These are phyloP conservation scores for Nomada flava DNA, from an alignment of 2,888 invertebrate genomes.

Conservation along the genomic window DNA sequence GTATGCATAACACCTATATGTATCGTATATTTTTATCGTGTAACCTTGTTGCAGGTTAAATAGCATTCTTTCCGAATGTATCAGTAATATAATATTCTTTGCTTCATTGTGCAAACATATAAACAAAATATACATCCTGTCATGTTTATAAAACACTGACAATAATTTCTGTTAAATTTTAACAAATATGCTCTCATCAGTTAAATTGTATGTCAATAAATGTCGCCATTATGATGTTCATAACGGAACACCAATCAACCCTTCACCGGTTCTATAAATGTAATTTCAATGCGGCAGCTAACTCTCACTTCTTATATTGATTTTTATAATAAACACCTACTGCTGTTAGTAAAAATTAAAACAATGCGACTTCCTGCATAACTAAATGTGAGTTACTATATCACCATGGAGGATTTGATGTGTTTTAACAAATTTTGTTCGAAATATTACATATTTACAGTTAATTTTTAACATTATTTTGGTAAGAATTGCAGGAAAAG, in stretches of 20 bases:
- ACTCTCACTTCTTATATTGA: slow-evolving; percentile 59
- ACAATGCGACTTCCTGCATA: slow-evolving; percentile 53
- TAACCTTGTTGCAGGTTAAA: slow-evolving; percentile 78
- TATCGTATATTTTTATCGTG: slow-evolving; percentile 68
- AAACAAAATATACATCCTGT: slow-evolving; percentile 82
- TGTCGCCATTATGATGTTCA: slow-evolving; percentile 42
- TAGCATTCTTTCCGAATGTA: slow-evolving; percentile 80
- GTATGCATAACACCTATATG: slow-evolving; percentile 76
- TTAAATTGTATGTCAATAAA: slow-evolving; percentile 46
- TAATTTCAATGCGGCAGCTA: slow-evolving; percentile 61
- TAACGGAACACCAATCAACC: slow-evolving; percentile 45
- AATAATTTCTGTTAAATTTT: slow-evolving; percentile 83
- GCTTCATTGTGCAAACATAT: slow-evolving; percentile 80
- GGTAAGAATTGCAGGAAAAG: slow-evolving; percentile 47
- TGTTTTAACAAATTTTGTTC: slow-evolving; percentile 54
- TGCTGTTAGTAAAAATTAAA: slow-evolving; percentile 55
- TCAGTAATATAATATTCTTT: slow-evolving; percentile 76
- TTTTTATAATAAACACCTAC: slow-evolving; percentile 45
- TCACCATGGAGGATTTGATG: slow-evolving; percentile 45
- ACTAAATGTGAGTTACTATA: slow-evolving; percentile 50
- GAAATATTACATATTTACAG: slow-evolving; percentile 62
- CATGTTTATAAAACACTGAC: slow-evolving; percentile 84
- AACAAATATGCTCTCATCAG: slow-evolving; percentile 77
- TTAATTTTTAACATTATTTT: slow-evolving; percentile 32
- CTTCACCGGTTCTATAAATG: slow-evolving; percentile 50